A percentile compares a stretch with the other conserved stretches of the same genome.
phyloP scores from a whole-genome alignment of 2,888 invertebrate species.

The Meghimatium bilineatum region DNA sequence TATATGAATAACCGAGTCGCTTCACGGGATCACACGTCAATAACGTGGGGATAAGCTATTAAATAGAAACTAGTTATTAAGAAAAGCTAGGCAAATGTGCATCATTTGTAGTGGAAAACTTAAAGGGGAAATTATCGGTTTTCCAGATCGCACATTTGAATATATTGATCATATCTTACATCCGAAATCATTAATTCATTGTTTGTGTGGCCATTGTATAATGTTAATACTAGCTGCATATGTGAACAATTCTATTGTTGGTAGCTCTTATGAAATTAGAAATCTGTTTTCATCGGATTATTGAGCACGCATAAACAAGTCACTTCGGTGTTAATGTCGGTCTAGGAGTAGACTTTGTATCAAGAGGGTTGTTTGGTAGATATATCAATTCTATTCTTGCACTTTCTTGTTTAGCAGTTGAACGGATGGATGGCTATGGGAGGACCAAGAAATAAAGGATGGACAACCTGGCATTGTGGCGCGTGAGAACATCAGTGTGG shows the following conservation, averaged over 20 bases:
- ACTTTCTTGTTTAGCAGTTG: no score
- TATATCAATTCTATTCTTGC: no score
- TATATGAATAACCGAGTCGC: neutral
- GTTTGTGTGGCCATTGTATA: neutral
- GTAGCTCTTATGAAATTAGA: neutral
- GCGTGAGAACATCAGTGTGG: no score
- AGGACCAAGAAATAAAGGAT: no score
- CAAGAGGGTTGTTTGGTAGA: no score
- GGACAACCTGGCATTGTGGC: no score
- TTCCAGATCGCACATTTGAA: constrained; percentile 9
- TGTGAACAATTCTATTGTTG: constrained; percentile 9
- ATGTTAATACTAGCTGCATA: constrained; percentile 12
- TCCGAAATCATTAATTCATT: constrained; percentile 17
- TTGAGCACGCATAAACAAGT: neutral
- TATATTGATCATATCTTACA: constrained; percentile 15
- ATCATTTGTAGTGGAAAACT: neutral
- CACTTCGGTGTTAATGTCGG: neutral
- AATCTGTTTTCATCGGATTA: neutral
- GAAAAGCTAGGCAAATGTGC: neutral
- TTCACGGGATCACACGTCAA: neutral
- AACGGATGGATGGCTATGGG: no score
- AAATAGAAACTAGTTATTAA: neutral
- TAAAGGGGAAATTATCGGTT: constrained; percentile 5
- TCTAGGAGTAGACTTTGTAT: no score
- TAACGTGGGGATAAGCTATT: neutral